Percentiles rank a stretch among this genome's conserved stretches.
These are phyloP conservation scores for Clepsis dumicolana DNA, from an alignment of 2,888 invertebrate species.

Conservation along the genomic window DNA sequence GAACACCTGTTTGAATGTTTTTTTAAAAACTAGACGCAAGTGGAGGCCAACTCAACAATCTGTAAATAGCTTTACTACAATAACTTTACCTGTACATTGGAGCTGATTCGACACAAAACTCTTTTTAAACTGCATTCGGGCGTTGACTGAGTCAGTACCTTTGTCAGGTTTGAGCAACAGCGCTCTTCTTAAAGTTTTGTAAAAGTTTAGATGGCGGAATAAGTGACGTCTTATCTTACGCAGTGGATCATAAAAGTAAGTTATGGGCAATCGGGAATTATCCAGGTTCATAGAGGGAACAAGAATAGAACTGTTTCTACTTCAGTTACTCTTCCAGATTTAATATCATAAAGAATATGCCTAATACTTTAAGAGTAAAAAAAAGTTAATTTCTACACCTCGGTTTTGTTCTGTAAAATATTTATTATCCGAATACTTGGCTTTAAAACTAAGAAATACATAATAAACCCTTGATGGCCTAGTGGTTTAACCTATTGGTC, in stretches of 20 bases:
- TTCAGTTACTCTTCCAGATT: background rate
- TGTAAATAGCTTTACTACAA: conserved; percentile 22
- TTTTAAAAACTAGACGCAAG: conserved; percentile 1
- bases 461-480: no score
- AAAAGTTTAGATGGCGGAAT: background rate
- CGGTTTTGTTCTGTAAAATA: no score
- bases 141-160: background rate
- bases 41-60: conserved; percentile 16
- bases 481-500: no score
- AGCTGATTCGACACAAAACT: background rate
- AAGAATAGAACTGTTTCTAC: conserved; percentile 24
- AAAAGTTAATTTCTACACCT: no score
- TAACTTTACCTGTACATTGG: conserved; percentile 12
- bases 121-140: background rate
- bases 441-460: no score
- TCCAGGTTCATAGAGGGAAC: conserved; percentile 1
- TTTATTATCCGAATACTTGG: no score
- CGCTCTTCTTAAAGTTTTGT: background rate
- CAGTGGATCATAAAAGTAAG: conserved; percentile 30
- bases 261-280: conserved; percentile 15
- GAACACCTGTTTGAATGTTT: conserved; percentile 9
- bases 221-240: conserved; percentile 7
- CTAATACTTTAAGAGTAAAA: no score
- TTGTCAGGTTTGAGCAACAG: background rate
- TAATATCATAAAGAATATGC: background rate